A percentile compares a stretch with the other conserved stretches of the same genome.
phyloP scores from a whole-genome alignment of 1,140 invertebrate species.

The Zophobas morio region DNA sequence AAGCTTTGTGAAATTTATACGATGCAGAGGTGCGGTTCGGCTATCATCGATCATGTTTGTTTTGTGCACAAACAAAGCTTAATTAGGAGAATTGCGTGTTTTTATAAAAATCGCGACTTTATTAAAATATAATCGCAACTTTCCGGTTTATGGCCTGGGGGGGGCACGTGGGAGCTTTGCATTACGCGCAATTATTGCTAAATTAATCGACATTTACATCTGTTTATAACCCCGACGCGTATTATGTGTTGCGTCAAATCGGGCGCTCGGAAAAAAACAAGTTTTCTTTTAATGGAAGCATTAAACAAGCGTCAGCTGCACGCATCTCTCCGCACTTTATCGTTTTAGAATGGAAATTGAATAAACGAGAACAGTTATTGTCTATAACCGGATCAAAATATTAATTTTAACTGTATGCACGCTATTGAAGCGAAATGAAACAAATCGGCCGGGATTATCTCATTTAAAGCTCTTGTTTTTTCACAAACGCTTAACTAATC shows the following conservation, averaged over 20 bases:
- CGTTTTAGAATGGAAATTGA: not conserved
- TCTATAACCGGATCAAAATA: conserved; percentile 14
- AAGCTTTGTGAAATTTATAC: conserved; percentile 36
- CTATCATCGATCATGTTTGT: conserved; percentile 20
- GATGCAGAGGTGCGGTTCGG: not conserved
- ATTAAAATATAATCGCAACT: no score
- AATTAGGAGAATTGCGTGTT: conserved; percentile 25
- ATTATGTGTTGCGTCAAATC: no score
- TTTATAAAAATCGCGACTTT: no score
- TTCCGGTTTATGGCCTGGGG: no score
- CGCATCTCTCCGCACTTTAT: not conserved
- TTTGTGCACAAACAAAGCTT: not conserved
- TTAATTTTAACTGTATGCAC: not conserved
- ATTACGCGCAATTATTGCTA: no score
- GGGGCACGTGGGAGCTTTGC: no score
- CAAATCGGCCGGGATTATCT: conserved; percentile 5
- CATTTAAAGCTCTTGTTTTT: conserved; percentile 26
- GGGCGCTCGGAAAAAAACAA: no score
- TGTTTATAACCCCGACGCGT: no score
- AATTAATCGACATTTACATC: no score
- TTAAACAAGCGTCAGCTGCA: conserved; percentile 1
- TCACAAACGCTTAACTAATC: not conserved
- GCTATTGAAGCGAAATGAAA: not conserved
- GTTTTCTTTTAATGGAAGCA: not conserved
- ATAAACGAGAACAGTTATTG: not conserved